Conservation (phyloP, 2,113 vertebrate species). For the Dunckerocampus dactyliophorus region DNA sequence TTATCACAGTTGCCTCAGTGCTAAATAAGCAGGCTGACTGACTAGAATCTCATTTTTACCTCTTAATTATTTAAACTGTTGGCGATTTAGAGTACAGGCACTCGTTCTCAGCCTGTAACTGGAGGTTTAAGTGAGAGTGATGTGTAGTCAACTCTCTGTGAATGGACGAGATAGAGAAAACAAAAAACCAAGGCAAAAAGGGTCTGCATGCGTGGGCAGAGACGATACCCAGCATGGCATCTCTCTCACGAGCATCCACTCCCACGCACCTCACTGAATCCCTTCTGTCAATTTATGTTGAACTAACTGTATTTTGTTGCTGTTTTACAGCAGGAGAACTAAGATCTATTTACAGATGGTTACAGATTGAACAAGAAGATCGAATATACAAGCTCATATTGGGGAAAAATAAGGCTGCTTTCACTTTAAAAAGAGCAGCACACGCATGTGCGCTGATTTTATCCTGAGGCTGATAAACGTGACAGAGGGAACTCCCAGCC, state of each 20-base stretch:
- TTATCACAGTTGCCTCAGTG: constrained; percentile 3
- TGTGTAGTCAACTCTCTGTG: constrained; percentile 16
- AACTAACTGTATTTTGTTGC: not conserved
- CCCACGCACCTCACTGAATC: constrained; percentile 42
- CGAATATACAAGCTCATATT: not conserved
- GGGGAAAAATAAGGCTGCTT: not conserved
- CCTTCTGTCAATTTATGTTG: constrained; percentile 32
- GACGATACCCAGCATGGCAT: constrained; percentile 56
- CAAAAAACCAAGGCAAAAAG: constrained; percentile 19
- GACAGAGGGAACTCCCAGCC: constrained; percentile 40
- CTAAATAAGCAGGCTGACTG: constrained; percentile 8
- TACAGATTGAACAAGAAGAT: not conserved
- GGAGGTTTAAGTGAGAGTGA: constrained; percentile 19
- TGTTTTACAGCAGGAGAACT: constrained; percentile 3
- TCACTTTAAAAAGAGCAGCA: constrained; percentile 31
- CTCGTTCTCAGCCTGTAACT: not conserved
- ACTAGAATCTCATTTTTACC: constrained; percentile 9
- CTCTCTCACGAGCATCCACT: constrained; percentile 35
- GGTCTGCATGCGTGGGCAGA: constrained; percentile 45
- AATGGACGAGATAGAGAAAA: constrained; percentile 22
- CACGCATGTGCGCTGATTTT: constrained; percentile 39
- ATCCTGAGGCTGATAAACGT: constrained; percentile 20
- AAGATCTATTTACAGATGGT: not conserved
- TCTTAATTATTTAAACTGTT: constrained; percentile 1
- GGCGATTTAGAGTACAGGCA: not conserved